Evolutionary conservation across 2,888 invertebrate species (phyloP), one percentile per base, ranked within the genome.

Genomic region (Dynastes tityus): DNA sequence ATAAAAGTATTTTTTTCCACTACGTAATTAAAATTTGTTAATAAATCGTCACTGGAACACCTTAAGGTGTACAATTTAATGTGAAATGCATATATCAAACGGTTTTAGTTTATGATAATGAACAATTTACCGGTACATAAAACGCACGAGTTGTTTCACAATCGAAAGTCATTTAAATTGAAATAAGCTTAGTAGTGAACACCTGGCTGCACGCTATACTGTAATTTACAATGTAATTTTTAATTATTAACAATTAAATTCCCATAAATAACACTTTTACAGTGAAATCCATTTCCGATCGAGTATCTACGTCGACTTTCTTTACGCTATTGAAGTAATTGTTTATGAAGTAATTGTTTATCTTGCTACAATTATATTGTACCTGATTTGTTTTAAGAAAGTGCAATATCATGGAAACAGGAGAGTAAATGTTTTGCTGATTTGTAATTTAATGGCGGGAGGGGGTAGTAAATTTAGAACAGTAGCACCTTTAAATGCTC

Each of bases 191-290:
- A 40, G 55, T 22, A 40, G 9, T 22, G n/a, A 37, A 40, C 37
- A n/a, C 58, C 58, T 40, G 40, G 32, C 22, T 58, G 22, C 51
- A 58, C 40, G 22, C 58, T 51, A 27, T 22, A 29, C 16, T 40
- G 40, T 40, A 55, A 61, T 58, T 73, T 61, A 58, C 58, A 58
- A 22, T 8, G 13, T 67, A 67, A 13, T 73, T 73, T 58, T 73
- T 58, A 58, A 73, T 73, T 58, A 58, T 73, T 73, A 58, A 16
- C 73, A 58, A 73, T 73, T 58, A 73, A 58, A 58, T 40, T 45
- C 9, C 37, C 9, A 73, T 73, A 40, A 58, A 58, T 73, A 40
- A 58, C 13, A 6, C 22, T 58, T 55, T 22, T 2, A 2, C 8
- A 37, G 37, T 58, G 16, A 58, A 73, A 58, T 58, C 58, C 49